Conservation (phyloP, 2,888 invertebrate genomes). For the Drosophila falleni region DNA sequence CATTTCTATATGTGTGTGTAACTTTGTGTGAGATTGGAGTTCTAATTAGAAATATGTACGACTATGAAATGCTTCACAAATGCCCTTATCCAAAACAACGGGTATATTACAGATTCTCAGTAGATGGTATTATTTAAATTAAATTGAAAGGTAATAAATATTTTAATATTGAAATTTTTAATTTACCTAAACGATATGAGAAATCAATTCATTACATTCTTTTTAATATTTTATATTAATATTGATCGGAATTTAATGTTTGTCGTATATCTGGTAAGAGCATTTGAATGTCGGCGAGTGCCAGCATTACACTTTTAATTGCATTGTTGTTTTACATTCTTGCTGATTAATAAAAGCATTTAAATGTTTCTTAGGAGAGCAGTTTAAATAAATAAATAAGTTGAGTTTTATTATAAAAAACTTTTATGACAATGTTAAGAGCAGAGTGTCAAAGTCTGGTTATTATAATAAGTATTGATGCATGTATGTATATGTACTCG, state of each 20-base stretch:
- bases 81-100: constrained; percentile 30
- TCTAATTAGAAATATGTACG: constrained; percentile 49
- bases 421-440: constrained; percentile 47
- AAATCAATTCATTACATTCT: neutral
- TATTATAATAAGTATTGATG: constrained; percentile 44
- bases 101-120: neutral
- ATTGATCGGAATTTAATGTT: neutral
- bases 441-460: constrained; percentile 54
- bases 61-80: constrained; percentile 44
- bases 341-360: constrained; percentile 58
- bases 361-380: constrained; percentile 54
- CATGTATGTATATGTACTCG: constrained; percentile 25
- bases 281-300: constrained; percentile 39
- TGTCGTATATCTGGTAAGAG: constrained; percentile 31
- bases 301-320: constrained; percentile 31
- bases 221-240: neutral
- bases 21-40: constrained; percentile 36
- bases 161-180: neutral
- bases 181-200: neutral
- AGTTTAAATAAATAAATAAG: constrained; percentile 55
- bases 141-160: neutral
- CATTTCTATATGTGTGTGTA: constrained; percentile 56
- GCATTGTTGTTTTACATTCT: constrained; percentile 28
- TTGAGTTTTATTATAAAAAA: constrained; percentile 54
- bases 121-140: neutral